Base-by-base conservation (phyloP, 2,888 invertebrate genomes). In the Cheilosia impressa region DNA sequence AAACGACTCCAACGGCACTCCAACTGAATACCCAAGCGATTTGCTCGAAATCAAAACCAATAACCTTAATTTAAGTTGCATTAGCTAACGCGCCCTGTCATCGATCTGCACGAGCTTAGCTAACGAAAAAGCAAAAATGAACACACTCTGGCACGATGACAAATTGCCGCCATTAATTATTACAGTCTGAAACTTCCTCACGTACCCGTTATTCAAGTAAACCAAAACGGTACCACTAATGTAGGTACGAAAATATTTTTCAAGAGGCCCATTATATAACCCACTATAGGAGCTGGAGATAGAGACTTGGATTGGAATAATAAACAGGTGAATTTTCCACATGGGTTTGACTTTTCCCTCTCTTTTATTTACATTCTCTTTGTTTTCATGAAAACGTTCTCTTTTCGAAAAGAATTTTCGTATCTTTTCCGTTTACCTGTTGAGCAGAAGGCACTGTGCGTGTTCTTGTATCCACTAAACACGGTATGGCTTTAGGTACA, bases 141-240 rank as follows among this genome's bases (percentile, higher is more conserved):
- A 60, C 24, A 52, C 27, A 43, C 47, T 27, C 17, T n/a, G 45
- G 43, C 34, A 15, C 52, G 65, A 43, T 15, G 45, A 69, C 62
- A 75, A 65, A 71, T 45, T 57, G 27, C 58, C 47, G 47, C 65
- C 55, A 52, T 78, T 63, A 73, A 73, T 60, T 69, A 73, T 53
- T 65, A 52, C 57, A 41, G 55, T 38, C 63, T 31, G 53, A 47
- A 45, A 31, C 69, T 80, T 71, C 80, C 79, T 80, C 75, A 76
- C 65, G 75, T 80, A 79, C 72, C 80, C 84, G 84, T 84, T 84
- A 84, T 84, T 60, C 65, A 80, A 66, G 80, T 41, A 22, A 58
- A 27, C 22, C 62, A 45, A 84, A 84, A 65, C 83, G 68, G 83
- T 75, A 58, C 41, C 62, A 68, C 41, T 47, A 6, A 45, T 34